Evolutionary conservation across 2,888 invertebrate species (phyloP), one percentile per base, ranked within the genome.

Genomic region (Xylota segnis): DNA sequence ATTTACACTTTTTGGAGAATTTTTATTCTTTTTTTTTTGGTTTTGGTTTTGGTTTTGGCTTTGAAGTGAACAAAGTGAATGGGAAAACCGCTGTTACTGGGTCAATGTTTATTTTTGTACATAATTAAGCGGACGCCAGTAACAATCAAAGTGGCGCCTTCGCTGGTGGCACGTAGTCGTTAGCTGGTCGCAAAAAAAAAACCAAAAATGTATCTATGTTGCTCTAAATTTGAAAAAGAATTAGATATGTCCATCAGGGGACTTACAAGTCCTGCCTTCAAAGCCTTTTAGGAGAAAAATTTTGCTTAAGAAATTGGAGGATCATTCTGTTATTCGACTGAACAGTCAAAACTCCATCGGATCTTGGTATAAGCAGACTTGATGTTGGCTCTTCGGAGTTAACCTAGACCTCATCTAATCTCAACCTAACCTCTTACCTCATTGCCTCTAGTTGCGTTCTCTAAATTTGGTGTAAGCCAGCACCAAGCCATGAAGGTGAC

Each of bases 91-190:
- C 43, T 7, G 27, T 66, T 72, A 72, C 52, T 72, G 72, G 79
- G 72, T 79, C 79, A 72, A 43, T 79, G 66, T 72, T 79, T 79
- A 50, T 58, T 58, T 79, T 65, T 34, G 59, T 47, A 72, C 58
- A 59, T 79, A 66, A 79, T 79, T 72, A 79, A 72, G 65, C 27
- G 71, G 72, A 72, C 65, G 63, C 14, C 71, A 79, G 34, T 61
- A 37, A 61, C 79, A 58, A 63, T 65, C 59, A 45, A 52, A 59
- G 66, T 79, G 79, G 79, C 79, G 79, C 72, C 72, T 65, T 12
- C 47, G 54, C 40, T 40, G 32, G 66, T 63, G 32, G 45, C 27
- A 34, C 32, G 32, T 65, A 65, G 34, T 47, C 16, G 6, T 5
- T 45, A 29, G 16, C 10, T 29, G 23, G 23, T 23, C 3, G n/a